Conservation (phyloP, 2,113 vertebrate genomes). For the Apus apus region DNA sequence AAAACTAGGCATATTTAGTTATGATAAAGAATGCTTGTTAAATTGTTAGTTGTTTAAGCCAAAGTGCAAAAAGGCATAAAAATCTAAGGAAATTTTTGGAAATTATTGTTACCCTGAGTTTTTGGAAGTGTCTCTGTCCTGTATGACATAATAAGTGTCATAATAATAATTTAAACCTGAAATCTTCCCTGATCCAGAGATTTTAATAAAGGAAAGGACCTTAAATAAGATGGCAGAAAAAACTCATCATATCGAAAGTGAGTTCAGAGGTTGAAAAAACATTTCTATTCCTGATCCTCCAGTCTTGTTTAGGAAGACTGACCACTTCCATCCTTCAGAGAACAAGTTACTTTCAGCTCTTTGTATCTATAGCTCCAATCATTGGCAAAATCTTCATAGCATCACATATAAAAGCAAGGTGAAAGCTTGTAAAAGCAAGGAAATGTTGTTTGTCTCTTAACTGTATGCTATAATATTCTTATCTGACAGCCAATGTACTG, state of each 20-base stretch:
- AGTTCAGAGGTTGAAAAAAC: background rate
- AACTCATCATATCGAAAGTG: background rate
- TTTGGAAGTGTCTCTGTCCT: background rate
- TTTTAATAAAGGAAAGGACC: background rate
- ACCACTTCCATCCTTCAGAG: background rate
- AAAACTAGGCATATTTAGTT: background rate
- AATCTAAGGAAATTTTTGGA: background rate
- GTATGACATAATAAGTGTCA: background rate
- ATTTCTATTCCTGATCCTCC: background rate
- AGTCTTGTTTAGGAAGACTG: background rate
- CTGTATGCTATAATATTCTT: background rate
- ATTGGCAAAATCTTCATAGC: background rate
- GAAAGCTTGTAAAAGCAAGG: background rate
- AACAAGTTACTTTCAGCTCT: background rate
- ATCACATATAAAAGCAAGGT: background rate
- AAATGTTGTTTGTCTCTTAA: background rate
- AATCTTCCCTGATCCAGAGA: background rate
- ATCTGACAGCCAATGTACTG: background rate
- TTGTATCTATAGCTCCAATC: background rate
- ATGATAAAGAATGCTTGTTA: background rate
- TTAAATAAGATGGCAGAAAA: background rate
- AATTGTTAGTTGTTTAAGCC: background rate
- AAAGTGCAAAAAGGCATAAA: background rate
- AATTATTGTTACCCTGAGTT: background rate
- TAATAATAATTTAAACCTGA: background rate